phyloP scores from a whole-genome alignment of 2,113 vertebrate species.

The Gymnocephalus cernua region DNA sequence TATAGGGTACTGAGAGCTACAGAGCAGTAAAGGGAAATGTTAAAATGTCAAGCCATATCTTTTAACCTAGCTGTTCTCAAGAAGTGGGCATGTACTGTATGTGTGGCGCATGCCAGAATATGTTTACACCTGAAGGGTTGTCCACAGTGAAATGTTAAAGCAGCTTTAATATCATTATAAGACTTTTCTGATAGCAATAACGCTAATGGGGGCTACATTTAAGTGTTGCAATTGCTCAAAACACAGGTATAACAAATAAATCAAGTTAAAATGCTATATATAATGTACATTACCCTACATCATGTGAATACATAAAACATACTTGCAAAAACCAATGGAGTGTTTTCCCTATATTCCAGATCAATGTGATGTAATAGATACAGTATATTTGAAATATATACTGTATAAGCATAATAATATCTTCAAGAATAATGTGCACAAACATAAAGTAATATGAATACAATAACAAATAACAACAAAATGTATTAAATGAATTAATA shows the following conservation, averaged over 20 bases:
- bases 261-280: neutral
- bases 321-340: neutral
- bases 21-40: neutral
- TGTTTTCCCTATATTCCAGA: neutral
- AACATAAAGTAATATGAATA: neutral
- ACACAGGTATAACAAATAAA: neutral
- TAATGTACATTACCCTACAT: neutral
- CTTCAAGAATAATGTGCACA: neutral
- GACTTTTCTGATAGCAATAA: neutral
- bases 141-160: neutral
- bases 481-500: neutral
- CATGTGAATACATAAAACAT: neutral
- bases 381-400: neutral
- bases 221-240: neutral
- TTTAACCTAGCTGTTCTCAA: neutral
- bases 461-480: too few relatives aligned
- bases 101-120: neutral
- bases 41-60: neutral
- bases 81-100: neutral
- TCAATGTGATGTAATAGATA: neutral
- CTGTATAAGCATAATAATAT: neutral
- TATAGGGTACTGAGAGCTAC: neutral
- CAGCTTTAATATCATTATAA: neutral
- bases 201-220: neutral
- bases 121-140: neutral